Conservation (phyloP, 1,140 invertebrate species). For the Camponotus vicinus region DNA sequence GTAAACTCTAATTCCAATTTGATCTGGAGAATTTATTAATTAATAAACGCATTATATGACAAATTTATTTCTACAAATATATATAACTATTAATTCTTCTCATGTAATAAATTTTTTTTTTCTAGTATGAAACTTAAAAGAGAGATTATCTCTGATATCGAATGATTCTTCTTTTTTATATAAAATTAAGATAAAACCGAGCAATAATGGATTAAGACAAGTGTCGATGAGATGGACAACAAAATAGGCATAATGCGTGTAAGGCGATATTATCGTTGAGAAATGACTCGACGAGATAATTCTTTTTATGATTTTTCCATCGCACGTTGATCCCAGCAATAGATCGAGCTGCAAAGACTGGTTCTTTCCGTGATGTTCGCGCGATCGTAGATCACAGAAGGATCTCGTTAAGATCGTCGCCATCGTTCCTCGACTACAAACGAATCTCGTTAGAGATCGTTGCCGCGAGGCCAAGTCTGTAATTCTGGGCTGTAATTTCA, state of each 20-base stretch:
- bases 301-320: slow-evolving; percentile 54
- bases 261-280: slow-evolving; percentile 37
- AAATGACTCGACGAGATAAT: slow-evolving; percentile 46
- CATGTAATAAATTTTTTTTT: slow-evolving; percentile 10
- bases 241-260: slow-evolving; percentile 32
- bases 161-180: not conserved
- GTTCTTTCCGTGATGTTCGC: slow-evolving; percentile 44
- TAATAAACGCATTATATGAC: not conserved
- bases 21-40: not conserved
- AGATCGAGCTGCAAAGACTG: slow-evolving; percentile 39
- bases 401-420: slow-evolving; percentile 61
- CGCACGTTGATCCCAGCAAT: slow-evolving; percentile 47
- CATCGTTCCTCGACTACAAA: slow-evolving; percentile 62
- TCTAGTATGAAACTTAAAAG: not conserved
- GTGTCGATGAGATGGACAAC: not conserved
- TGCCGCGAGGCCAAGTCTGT: slow-evolving; percentile 68
- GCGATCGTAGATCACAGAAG: slow-evolving; percentile 55
- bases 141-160: not conserved
- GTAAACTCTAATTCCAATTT: not conserved
- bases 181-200: not conserved
- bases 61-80: not conserved
- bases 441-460: slow-evolving; percentile 73
- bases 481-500: slow-evolving; percentile 58
- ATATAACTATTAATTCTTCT: not conserved
- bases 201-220: slow-evolving; percentile 14